Base-by-base conservation (phyloP, 2,888 invertebrate species). In the Heliconius sara region DNA sequence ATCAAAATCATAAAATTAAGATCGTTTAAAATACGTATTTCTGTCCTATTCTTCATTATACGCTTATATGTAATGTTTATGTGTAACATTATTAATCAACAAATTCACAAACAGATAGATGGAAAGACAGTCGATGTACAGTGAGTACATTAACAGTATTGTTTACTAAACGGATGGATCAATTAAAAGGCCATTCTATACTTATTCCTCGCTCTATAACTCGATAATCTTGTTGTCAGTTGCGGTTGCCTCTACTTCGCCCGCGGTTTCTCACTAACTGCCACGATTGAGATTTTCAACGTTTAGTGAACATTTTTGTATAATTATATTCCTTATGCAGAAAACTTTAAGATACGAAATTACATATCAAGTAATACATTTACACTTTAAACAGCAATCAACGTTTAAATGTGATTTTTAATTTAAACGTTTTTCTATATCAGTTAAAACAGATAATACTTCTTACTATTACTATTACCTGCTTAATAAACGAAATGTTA, bases 201-300 rank as follows among this genome's bases (percentile, higher is more conserved):
- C 82, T 82, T 80, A 83, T 82, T 78, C 77, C 79, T 79, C 76
- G 74, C 78, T 78, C 80, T 78, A 85, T 84, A 84, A 85, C 85
- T 84, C 83, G 83, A 85, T 85, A 85, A 85, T 86, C 85, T 85
- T 84, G 84, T 83, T 84, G 83, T 83, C 84, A 84, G 84, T 76
- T 80, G 84, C 78, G 85, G 85, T 83, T 75, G 81, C 80, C 78
- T 79, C 77, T 77, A 80, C 81, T 83, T 80, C 79, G 84, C 78
- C 76, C 77, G 81, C 80, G 81, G 81, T 79, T 80, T 79, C 77
- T 77, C 78, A 79, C 80, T 82, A 82, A 81, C 82, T 81, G 79
- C 84, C 80, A 79, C 81, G 79, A 84, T 83, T 83, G 83, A 83
- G 82, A 80, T 80, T 80, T 82, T 77, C 72, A 74, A 57, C 65